Base-by-base conservation (phyloP, 2,113 vertebrate species). In the Centrocercus urophasianus region DNA sequence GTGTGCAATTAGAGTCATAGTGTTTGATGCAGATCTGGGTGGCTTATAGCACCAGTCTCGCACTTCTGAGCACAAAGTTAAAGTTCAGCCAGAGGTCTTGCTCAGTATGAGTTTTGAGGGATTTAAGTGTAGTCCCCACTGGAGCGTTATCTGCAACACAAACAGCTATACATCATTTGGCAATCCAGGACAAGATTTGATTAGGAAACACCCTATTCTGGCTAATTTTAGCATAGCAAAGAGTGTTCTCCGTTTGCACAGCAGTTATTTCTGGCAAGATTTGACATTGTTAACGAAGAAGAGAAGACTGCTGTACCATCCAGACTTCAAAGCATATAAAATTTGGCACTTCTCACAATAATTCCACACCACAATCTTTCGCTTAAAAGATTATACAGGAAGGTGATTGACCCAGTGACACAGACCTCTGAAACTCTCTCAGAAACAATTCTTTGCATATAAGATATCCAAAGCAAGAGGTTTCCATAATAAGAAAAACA, bases 71-170 rank as follows among this genome's bases (percentile, higher is more conserved):
- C 38, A 83, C 56, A 86, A 77, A 96, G 93, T 89, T 97, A 95
- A 97, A 97, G 97, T 98, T 98, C 97, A 98, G 96, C 97, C 97
- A 98, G 94, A 98, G 96, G 96, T 97, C 96, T 97, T 90, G 83
- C 66, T 97, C 96, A 97, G 97, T 95, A 90, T 14, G 88, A 97
- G 96, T 96, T 97, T 98, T 96, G 95, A 97, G 95, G 94, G 92
- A 97, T 96, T 97, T 97, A 96, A 97, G 90, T 18, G 8, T 84
- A 95, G 97, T 98, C 96, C 97, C 97, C 82, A 92, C 79, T 96
- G 97, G 89, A 97, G 85, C 0, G 34, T 97, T 97, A 98, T 98
- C 97, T 98, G 66, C 96, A 97, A 96, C 79, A 83, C 93, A 97
- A 97, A 97, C 96, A 98, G 86, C 86, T 84, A 83, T 95, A 95